Conservation (phyloP, 2,113 vertebrate genomes). For the Struthidea cinerea region DNA sequence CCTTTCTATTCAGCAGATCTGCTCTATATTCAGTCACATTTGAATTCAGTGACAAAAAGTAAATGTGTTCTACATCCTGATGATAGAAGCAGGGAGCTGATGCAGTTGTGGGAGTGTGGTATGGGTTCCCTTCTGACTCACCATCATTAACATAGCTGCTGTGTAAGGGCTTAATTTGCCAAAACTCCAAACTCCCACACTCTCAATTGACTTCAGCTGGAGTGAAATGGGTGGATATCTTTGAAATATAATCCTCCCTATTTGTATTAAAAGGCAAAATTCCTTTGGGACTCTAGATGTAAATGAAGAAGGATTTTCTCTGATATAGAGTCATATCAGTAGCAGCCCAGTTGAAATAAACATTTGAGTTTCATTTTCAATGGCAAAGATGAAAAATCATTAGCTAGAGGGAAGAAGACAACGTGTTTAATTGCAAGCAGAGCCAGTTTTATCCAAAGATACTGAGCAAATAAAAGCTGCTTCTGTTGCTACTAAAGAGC, state of each 20-base stretch:
- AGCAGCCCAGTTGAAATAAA: neutral
- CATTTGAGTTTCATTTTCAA: neutral
- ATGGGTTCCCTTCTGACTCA: neutral
- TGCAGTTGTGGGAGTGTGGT: neutral
- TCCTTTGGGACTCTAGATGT: neutral
- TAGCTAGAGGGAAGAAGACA: neutral
- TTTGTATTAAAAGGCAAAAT: neutral
- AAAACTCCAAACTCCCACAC: neutral
- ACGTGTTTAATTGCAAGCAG: neutral
- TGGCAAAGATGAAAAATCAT: neutral
- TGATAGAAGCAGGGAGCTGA: neutral
- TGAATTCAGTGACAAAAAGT: constrained; percentile 22
- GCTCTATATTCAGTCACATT: constrained; percentile 1
- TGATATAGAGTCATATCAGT: neutral
- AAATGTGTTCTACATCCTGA: constrained; percentile 12
- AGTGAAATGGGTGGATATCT: neutral
- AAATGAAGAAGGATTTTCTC: neutral
- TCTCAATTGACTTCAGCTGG: neutral
- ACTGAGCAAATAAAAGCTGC: neutral
- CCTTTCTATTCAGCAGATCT: constrained; percentile 22
- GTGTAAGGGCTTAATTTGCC: neutral
- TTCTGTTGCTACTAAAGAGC: neutral
- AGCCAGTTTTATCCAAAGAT: neutral
- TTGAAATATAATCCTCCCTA: neutral
- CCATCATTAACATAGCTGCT: neutral